Percentiles rank a stretch among this genome's conserved stretches.
phyloP scores from a whole-genome alignment of 2,888 invertebrate species.

The Morpho deidamia region DNA sequence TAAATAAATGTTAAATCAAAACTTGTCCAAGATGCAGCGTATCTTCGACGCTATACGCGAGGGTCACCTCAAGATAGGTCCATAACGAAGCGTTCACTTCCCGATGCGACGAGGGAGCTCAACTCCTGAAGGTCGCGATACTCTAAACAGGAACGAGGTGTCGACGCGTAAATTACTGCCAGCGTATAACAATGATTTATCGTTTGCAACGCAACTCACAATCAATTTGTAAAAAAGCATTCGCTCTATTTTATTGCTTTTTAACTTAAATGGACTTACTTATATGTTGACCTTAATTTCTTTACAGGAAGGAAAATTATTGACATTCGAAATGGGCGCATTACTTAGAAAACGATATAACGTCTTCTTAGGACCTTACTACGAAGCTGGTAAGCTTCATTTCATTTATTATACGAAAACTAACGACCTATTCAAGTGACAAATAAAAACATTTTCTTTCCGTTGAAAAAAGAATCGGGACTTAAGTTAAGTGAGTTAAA shows the following conservation, averaged over 20 bases:
- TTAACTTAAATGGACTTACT: conserved; percentile 2
- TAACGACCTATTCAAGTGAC: not conserved
- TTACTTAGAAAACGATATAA: conserved; percentile 74
- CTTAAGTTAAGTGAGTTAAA: too few species aligned
- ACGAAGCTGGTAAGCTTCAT: conserved; percentile 47
- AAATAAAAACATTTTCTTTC: too few species aligned
- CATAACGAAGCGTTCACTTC: conserved; percentile 57
- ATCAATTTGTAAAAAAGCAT: conserved; percentile 14
- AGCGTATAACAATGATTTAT: conserved; percentile 70
- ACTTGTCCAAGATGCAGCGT: not conserved
- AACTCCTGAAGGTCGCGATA: conserved; percentile 53
- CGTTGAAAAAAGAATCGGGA: too few species aligned
- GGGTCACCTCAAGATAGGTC: conserved; percentile 45
- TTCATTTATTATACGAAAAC: not conserved
- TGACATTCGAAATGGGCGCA: conserved; percentile 76
- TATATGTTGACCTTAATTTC: conserved; percentile 17
- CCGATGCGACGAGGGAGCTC: conserved; percentile 50
- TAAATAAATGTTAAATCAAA: too few species aligned
- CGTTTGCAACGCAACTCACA: conserved; percentile 39
- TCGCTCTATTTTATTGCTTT: conserved; percentile 8
- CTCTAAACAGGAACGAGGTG: conserved; percentile 58
- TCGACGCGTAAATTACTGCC: conserved; percentile 53
- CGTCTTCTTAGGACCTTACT: conserved; percentile 68
- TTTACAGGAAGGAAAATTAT: conserved; percentile 75
- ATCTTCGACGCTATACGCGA: conserved; percentile 8